Evolutionary conservation across 2,888 invertebrate species (phyloP).

Genomic region (Nephrocerus scutellatus): DNA sequence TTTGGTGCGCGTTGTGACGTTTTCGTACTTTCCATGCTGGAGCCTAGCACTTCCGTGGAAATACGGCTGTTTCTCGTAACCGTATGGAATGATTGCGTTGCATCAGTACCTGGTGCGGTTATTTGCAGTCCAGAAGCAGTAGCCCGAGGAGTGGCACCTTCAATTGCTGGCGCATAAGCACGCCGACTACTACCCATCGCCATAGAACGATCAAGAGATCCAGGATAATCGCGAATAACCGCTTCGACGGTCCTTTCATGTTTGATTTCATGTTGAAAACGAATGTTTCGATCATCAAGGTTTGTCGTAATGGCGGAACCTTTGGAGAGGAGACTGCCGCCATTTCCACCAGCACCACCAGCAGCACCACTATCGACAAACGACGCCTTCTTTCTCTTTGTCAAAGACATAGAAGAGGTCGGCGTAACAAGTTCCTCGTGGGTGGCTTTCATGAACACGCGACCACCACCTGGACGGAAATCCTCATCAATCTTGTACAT

Average conservation of each 20-base stretch:
- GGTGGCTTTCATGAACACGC: conserved; percentile 35
- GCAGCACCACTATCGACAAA: conserved; percentile 30
- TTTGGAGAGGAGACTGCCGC: conserved; percentile 36
- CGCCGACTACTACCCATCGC: conserved; percentile 18
- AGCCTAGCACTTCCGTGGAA: conserved; percentile 78
- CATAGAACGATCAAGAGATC: conserved; percentile 49
- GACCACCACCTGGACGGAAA: conserved; percentile 31
- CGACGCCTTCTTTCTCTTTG: conserved; percentile 41
- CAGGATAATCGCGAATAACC: conserved; percentile 49
- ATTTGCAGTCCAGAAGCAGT: background rate
- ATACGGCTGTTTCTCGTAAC: conserved; percentile 75
- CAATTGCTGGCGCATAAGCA: conserved; percentile 6
- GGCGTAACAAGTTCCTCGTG: conserved; percentile 22
- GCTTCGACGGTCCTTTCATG: conserved; percentile 53
- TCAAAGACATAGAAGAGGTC: conserved; percentile 11
- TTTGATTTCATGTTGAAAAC: conserved; percentile 52
- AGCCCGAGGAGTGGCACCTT: conserved; percentile 14
- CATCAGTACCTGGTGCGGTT: conserved; percentile 26
- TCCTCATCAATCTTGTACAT: conserved; percentile 38
- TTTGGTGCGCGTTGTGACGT: conserved; percentile 71
- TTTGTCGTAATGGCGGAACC: conserved; percentile 60
- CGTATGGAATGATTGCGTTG: conserved; percentile 56
- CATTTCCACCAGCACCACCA: conserved; percentile 22
- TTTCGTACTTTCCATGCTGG: conserved; percentile 76
- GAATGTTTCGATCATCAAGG: conserved; percentile 44